Evolutionary conservation across 2,797 vertebrate species (phyloP), one percentile per base, ranked within the genome.

Genomic region (Dendrocincla tyrannina): DNA sequence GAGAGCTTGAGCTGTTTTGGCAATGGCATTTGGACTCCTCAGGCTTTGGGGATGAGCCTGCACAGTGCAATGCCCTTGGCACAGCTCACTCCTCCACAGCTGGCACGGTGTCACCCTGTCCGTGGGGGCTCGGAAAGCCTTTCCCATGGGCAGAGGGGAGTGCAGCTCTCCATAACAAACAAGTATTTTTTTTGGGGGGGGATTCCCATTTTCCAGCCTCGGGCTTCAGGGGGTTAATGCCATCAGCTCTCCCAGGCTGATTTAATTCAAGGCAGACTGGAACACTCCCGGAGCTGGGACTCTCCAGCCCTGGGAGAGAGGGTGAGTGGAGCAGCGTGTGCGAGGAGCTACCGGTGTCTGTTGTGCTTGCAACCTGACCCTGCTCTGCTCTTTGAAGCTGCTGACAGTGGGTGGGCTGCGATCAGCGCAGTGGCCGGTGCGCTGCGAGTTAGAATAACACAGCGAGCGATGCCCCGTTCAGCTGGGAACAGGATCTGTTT

Each of bases 351-450:
- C 96, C 27, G 50, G 85, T 67, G 66, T 22, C 73, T 88, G 95
- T 35, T 69, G 90, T 76, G 91, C 33, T 75, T 91, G 93, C 89
- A 93, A 95, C 91, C 96, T 35, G 96, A 95, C 66, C 95, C 92
- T 69, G 8, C 78, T 39, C 23, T 10, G 78, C 76, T 87, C 94
- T 95, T 94, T 93, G 96, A 85, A 95, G 91, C 87, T 53, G 69
- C 89, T 92, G 93, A 72, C 83, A 19, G 93, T 94, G 95, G 97
- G 96, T 97, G 97, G 97, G 94, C 96, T 33, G 67, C 75, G 94
- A 77, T 74, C 91, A 73, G 91, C 17, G 37, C n/a, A 64, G 91
- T 24, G 82, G 83, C 93, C 73, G 78, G 63, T 78, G 63, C 3
- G 39, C 67, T 39, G 55, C 41, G 63, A 88, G 90, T 66, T 84